Percentiles rank a stretch among this genome's conserved stretches.
phyloP scores from a whole-genome alignment of 2,888 invertebrate species.

The Plemyria rubiginata region DNA sequence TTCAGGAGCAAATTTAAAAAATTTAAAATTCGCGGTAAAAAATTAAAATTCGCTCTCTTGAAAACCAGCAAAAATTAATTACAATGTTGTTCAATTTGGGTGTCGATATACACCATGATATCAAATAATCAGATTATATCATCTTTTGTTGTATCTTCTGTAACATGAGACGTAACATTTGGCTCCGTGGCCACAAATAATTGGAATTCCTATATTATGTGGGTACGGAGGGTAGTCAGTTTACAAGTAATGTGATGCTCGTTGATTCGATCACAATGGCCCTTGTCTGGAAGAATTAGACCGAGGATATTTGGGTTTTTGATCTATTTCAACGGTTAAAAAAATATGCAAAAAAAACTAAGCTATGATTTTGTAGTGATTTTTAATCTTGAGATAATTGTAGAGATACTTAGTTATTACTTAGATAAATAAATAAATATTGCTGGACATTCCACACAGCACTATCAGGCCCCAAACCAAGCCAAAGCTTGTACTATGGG shows the following conservation, averaged over 20 bases:
- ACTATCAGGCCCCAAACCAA: no score
- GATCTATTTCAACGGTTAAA: neutral
- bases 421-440: no score
- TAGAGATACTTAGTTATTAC: no score
- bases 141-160: conserved; percentile 29
- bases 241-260: conserved; percentile 38
- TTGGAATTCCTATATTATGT: conserved; percentile 39
- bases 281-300: conserved; percentile 55
- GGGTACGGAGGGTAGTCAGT: conserved; percentile 25
- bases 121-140: conserved; percentile 33
- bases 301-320: conserved; percentile 20
- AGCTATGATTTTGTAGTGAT: neutral
- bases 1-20: no score
- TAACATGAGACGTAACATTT: conserved; percentile 33
- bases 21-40: no score
- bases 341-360: neutral
- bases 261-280: conserved; percentile 56
- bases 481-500: no score
- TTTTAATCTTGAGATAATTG: neutral
- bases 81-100: no score
- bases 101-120: no score
- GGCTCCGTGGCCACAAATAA: conserved; percentile 42
- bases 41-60: no score
- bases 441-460: no score
- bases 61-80: no score